phyloP scores from a whole-genome alignment of 1,140 invertebrate species.

The Artemia franciscana region DNA sequence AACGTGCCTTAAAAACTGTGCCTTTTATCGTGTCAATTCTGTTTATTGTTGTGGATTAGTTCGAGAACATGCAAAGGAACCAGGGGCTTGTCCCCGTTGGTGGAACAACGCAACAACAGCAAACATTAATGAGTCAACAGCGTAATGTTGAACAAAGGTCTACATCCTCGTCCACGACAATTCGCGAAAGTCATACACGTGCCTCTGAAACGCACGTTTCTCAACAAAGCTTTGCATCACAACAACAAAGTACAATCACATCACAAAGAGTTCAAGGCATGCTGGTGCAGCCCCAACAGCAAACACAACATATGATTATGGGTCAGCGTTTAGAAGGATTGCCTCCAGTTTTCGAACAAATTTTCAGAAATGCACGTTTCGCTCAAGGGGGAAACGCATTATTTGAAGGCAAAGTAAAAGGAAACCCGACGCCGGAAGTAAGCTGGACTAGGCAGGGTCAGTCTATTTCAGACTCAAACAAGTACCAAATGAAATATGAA shows the following conservation, averaged over 20 bases:
- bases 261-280: constrained; percentile 11
- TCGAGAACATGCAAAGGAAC: background rate
- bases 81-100: constrained; percentile 1
- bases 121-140: constrained; percentile 8
- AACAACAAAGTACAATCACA: constrained; percentile 9
- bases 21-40: background rate
- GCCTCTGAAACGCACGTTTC: constrained; percentile 8
- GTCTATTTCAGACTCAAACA: constrained; percentile 46
- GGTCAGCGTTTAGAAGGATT: constrained; percentile 13
- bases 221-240: constrained; percentile 9
- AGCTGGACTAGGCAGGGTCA: constrained; percentile 78
- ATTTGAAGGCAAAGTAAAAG: constrained; percentile 72
- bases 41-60: too few species aligned
- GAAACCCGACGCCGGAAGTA: constrained; percentile 76
- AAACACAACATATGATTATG: constrained; percentile 16
- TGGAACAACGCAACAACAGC: constrained; percentile 2
- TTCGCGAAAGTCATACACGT: constrained; percentile 9
- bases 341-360: constrained; percentile 74
- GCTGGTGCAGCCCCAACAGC: constrained; percentile 31
- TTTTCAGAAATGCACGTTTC: constrained; percentile 76
- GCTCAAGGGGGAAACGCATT: constrained; percentile 73
- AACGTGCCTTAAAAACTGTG: background rate
- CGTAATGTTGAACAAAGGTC: constrained; percentile 8
- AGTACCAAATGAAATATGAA: constrained; percentile 66
- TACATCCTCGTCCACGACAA: constrained; percentile 5